These are phyloP conservation scores for Graptemys geographica DNA, from an alignment of 2,797 vertebrate genomes.

Conservation along the genomic window DNA sequence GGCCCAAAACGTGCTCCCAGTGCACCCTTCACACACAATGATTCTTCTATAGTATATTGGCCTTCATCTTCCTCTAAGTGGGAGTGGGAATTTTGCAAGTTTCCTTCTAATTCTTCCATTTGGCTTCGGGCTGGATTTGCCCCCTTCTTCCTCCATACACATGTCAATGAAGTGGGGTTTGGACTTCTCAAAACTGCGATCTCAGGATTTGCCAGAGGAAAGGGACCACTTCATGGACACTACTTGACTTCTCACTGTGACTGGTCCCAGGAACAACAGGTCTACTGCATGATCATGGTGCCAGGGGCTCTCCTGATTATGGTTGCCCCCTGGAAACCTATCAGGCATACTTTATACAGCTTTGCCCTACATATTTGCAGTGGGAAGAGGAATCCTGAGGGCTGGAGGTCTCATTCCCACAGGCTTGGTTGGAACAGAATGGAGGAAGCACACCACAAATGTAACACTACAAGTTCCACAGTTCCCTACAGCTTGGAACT, in stretches of 20 bases:
- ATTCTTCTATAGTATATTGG: neutral
- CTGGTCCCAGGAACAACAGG: neutral
- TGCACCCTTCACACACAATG: neutral
- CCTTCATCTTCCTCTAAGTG: neutral
- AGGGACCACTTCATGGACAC: neutral
- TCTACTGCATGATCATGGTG: neutral
- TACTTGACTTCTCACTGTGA: neutral
- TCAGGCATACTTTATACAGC: neutral
- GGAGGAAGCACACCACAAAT: neutral
- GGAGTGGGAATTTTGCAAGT: neutral
- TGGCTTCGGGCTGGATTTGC: neutral
- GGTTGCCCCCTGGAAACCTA: fast-evolving
- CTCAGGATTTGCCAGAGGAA: neutral
- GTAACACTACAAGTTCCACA: neutral
- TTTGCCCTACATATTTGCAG: neutral
- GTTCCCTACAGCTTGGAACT: neutral
- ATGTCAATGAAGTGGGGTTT: fast-evolving
- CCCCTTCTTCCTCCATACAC: neutral
- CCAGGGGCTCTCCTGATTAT: neutral
- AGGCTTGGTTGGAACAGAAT: neutral
- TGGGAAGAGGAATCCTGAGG: neutral
- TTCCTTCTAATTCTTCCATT: neutral
- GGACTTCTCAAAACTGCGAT: neutral
- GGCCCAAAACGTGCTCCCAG: neutral
- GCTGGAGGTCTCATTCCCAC: neutral